Evolutionary conservation across 2,888 invertebrate species (phyloP).

Genomic region (Trachelus troglodyta): DNA sequence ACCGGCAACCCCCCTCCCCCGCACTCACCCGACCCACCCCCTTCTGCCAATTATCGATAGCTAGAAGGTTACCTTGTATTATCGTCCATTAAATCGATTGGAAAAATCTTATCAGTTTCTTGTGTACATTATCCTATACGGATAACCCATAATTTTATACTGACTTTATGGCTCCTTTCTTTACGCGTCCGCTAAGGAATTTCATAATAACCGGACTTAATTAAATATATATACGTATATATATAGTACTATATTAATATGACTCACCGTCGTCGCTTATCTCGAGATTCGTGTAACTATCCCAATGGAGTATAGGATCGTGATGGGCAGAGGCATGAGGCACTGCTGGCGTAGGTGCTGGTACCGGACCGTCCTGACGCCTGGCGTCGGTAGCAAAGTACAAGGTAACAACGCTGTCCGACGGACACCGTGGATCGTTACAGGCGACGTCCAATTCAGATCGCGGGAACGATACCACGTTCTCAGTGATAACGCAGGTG

Average conservation of each 20-base stretch:
- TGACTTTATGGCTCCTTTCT: background rate
- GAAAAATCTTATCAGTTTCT: background rate
- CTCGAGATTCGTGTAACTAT: slow-evolving; percentile 79
- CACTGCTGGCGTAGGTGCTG: slow-evolving; percentile 78
- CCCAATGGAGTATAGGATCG: slow-evolving; percentile 81
- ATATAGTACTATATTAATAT: slow-evolving; percentile 26
- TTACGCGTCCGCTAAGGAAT: background rate
- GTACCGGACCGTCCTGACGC: slow-evolving; percentile 71
- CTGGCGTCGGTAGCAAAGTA: slow-evolving; percentile 77
- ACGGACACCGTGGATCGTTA: slow-evolving; percentile 84
- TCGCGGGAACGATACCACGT: slow-evolving; percentile 85
- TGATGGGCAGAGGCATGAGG: slow-evolving; percentile 75
- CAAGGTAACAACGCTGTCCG: slow-evolving; percentile 85
- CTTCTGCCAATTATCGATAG: background rate
- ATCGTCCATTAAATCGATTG: background rate
- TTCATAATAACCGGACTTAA: background rate
- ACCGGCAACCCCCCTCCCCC: slow-evolving; percentile 1
- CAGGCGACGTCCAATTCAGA: slow-evolving; percentile 89
- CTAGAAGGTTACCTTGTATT: background rate
- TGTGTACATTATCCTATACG: background rate
- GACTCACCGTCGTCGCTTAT: slow-evolving; percentile 65
- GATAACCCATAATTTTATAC: background rate
- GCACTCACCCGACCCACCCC: slow-evolving; percentile 10
- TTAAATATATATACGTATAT: background rate
- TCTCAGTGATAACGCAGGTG: slow-evolving; percentile 90